A percentile compares a stretch with the other conserved stretches of the same genome.
Evolutionary conservation across 2,888 invertebrate species (phyloP).

Genomic region (Drosophila macrospina): DNA sequence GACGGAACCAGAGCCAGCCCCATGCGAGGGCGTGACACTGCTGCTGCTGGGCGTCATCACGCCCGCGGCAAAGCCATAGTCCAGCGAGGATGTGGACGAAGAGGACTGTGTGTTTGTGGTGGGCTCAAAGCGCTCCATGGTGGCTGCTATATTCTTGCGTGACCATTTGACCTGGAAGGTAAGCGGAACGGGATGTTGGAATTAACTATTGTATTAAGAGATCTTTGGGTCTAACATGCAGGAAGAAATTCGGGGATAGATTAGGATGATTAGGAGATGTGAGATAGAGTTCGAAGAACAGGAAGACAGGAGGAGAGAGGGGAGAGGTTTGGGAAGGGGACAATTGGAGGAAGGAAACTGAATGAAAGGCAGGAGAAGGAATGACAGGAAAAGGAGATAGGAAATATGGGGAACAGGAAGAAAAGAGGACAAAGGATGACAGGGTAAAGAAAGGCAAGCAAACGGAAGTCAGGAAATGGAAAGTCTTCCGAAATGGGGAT

Average conservation of each 20-base stretch:
- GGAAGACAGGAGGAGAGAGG: too few relatives aligned
- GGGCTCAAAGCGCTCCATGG: slow-evolving; percentile 89
- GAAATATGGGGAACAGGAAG: neutral
- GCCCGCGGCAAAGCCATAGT: slow-evolving; percentile 84
- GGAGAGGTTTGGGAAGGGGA: too few relatives aligned
- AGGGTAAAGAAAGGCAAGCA: neutral
- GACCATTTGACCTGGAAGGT: slow-evolving; percentile 87
- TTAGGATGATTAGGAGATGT: too few relatives aligned
- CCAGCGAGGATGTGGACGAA: slow-evolving; percentile 81
- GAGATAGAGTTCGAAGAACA: too few relatives aligned
- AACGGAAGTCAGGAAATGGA: too few relatives aligned
- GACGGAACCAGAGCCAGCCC: slow-evolving; percentile 39
- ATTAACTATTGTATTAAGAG: neutral
- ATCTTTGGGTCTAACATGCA: too few relatives aligned
- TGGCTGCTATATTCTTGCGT: slow-evolving; percentile 88
- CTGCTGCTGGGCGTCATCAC: slow-evolving; percentile 82
- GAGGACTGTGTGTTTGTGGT: slow-evolving; percentile 79
- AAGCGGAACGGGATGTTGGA: neutral
- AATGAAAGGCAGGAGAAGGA: neutral
- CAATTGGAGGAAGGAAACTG: neutral
- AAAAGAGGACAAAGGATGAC: neutral
- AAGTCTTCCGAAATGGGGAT: too few relatives aligned
- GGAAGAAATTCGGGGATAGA: too few relatives aligned
- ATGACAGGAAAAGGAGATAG: neutral
- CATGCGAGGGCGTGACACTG: slow-evolving; percentile 77